Conservation (phyloP, 2,113 vertebrate species). For the Kobus ellipsiprymnus region DNA sequence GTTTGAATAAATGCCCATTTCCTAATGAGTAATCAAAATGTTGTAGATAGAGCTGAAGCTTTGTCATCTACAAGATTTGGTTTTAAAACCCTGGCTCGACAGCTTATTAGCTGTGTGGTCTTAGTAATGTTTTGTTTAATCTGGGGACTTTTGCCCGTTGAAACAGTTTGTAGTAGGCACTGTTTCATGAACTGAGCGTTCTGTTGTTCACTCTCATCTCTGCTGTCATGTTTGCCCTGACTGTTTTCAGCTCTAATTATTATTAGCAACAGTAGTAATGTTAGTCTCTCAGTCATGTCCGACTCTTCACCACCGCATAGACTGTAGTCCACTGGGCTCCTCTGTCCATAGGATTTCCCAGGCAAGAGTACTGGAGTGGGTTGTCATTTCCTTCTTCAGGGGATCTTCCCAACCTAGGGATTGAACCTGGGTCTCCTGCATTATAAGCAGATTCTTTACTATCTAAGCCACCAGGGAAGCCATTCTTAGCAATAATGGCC, state of each 20-base stretch:
- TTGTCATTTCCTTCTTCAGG: background rate
- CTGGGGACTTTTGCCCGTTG: background rate
- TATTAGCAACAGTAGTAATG: background rate
- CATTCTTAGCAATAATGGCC: background rate
- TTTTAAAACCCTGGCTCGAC: background rate
- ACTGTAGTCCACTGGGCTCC: background rate
- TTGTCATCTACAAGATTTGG: background rate
- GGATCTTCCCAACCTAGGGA: background rate
- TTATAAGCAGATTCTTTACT: background rate
- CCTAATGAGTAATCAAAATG: background rate
- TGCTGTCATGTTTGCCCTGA: background rate
- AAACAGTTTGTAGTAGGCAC: background rate
- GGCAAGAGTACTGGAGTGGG: background rate
- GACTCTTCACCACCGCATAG: background rate
- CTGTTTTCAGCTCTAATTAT: constrained; percentile 22
- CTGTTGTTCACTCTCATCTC: background rate
- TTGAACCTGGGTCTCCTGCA: background rate
- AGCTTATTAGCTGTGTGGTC: background rate
- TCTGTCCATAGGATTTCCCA: background rate
- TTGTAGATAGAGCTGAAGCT: background rate
- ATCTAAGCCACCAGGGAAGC: background rate
- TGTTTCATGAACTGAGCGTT: background rate
- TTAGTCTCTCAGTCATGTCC: fast-evolving
- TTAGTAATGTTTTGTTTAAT: background rate
- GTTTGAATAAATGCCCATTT: background rate